phyloP scores from a whole-genome alignment of 1,140 invertebrate species.

The Pseudomyrmex gracilis region DNA sequence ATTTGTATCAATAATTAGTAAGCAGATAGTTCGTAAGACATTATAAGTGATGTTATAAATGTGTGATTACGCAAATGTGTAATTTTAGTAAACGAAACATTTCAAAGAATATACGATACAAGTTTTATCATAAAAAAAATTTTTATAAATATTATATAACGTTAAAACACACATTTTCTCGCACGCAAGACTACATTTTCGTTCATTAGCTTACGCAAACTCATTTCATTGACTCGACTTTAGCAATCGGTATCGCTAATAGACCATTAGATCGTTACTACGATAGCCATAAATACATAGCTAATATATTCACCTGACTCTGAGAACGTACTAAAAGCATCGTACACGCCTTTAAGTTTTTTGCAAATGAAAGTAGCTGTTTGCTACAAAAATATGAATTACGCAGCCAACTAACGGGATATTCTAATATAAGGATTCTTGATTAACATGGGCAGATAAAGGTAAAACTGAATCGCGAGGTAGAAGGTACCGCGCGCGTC shows the following conservation, averaged over 20 bases:
- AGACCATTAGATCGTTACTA: neutral
- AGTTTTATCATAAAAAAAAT: no score
- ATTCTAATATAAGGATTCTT: neutral
- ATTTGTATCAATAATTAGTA: no score
- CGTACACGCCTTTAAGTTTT: neutral
- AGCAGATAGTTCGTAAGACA: no score
- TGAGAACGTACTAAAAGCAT: constrained; percentile 1
- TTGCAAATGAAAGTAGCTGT: neutral
- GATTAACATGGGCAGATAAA: constrained; percentile 41
- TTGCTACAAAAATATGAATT: neutral
- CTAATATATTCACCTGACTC: constrained; percentile 8
- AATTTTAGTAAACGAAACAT: no score
- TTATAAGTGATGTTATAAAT: no score
- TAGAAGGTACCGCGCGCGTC: neutral
- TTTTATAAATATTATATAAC: no score
- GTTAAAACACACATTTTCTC: neutral
- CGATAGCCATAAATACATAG: constrained; percentile 2
- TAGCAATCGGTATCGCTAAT: neutral
- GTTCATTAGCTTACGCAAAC: neutral
- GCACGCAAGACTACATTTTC: neutral
- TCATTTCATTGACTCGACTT: neutral
- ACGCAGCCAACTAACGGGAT: neutral
- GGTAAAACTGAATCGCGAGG: constrained; percentile 29
- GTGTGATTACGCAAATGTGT: no score
- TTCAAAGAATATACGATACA: no score